A percentile compares a stretch with the other conserved stretches of the same genome.
phyloP scores from a whole-genome alignment of 2,113 vertebrate genomes.

The Amphilophus citrinellus region DNA sequence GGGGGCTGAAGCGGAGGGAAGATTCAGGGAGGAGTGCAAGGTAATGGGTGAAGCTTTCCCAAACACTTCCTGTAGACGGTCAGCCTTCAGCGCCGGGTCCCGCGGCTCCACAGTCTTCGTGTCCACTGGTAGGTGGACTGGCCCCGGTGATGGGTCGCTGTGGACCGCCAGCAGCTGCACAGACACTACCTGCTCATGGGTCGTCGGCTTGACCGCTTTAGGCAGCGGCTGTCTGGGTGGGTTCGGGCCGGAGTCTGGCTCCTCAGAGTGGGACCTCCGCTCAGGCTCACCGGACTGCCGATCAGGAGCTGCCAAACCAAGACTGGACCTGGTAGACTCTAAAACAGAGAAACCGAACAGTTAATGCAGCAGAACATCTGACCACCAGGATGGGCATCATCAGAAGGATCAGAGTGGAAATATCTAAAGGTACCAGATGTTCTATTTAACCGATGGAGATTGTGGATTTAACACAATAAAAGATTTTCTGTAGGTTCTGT shows the following conservation, averaged over 20 bases:
- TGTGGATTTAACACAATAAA: accelerated
- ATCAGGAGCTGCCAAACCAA: slow-evolving; percentile 19
- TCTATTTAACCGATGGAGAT: background rate
- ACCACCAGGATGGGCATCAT: too few relatives aligned
- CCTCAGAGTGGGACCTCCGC: background rate
- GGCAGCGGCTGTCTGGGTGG: background rate
- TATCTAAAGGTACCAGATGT: background rate
- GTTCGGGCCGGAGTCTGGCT: slow-evolving; percentile 33
- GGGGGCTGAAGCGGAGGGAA: background rate
- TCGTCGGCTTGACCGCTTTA: accelerated
- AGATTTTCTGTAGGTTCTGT: background rate
- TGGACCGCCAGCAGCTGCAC: slow-evolving; percentile 22
- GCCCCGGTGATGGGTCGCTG: background rate
- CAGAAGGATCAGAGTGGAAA: too few relatives aligned
- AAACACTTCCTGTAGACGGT: background rate
- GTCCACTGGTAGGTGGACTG: background rate
- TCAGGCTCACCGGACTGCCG: slow-evolving; percentile 36
- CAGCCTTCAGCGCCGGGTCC: background rate
- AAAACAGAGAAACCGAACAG: slow-evolving; percentile 3
- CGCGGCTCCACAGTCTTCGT: background rate
- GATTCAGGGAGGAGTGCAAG: background rate
- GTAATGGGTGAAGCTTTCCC: background rate
- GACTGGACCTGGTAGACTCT: slow-evolving; percentile 58
- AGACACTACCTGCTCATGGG: slow-evolving; percentile 6
- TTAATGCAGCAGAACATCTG: background rate